Percentiles rank a stretch among this genome's conserved stretches.
phyloP scores from a whole-genome alignment of 2,113 vertebrate species.

The Tragelaphus imberbis region DNA sequence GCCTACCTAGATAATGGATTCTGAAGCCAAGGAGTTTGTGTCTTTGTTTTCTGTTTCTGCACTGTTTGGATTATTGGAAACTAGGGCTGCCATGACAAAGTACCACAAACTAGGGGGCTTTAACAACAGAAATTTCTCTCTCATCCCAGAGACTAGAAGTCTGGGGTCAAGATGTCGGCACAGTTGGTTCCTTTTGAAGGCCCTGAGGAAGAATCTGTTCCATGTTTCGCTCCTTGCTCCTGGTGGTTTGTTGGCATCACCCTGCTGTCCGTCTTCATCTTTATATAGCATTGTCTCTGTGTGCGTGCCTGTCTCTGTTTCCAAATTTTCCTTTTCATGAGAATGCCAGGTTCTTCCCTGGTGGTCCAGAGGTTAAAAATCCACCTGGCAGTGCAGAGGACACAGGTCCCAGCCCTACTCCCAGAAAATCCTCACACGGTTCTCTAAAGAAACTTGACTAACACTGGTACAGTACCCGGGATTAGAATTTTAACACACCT shows the following conservation, averaged over 20 bases:
- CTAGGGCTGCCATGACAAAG: neutral
- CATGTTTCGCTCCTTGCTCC: neutral
- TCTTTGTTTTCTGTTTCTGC: neutral
- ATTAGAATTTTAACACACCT: neutral
- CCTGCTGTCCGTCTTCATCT: neutral
- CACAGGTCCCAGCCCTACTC: neutral
- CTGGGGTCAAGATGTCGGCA: neutral
- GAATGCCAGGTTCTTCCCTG: neutral
- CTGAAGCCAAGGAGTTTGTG: neutral
- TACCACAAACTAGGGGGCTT: neutral
- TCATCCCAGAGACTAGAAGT: neutral
- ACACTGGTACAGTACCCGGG: too few species aligned
- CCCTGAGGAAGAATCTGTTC: neutral
- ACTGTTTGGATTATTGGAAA: neutral
- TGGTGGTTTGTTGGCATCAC: neutral
- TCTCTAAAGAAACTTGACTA: neutral
- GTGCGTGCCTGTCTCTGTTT: neutral
- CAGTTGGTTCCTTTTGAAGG: neutral
- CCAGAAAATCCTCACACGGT: neutral
- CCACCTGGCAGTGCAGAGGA: neutral
- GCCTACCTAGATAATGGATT: neutral
- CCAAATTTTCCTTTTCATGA: neutral
- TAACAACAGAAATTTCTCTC: neutral
- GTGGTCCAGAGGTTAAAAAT: neutral
- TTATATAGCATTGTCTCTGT: neutral